These are phyloP conservation scores for Adineta ricciae DNA, from an alignment of 2,888 invertebrate genomes.

Conservation along the genomic window DNA sequence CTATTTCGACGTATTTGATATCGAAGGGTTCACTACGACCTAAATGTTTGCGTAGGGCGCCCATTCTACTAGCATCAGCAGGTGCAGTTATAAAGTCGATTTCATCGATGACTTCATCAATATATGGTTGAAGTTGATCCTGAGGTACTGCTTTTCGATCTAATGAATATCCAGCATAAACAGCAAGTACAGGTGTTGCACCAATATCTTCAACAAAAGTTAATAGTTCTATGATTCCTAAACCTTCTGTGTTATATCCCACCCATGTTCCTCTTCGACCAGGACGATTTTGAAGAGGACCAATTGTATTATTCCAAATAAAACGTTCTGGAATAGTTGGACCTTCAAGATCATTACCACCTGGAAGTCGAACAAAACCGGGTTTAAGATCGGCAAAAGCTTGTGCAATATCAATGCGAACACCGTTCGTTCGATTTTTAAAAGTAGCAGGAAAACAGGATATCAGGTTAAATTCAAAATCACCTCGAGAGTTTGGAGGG, in stretches of 20 bases:
- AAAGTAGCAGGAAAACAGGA: neutral
- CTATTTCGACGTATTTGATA: neutral
- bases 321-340: too few species aligned
- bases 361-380: neutral
- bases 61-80: neutral
- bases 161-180: neutral
- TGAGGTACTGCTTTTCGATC: neutral
- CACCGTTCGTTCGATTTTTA: neutral
- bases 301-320: too few species aligned
- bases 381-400: neutral
- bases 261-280: neutral
- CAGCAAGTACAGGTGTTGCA: neutral
- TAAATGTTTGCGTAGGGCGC: neutral
- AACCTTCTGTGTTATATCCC: neutral
- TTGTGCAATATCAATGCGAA: neutral
- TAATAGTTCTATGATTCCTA: neutral
- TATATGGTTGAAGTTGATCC: neutral
- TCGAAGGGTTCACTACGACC: neutral
- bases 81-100: neutral
- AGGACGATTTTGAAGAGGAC: neutral
- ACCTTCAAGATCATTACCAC: conserved; percentile 4
- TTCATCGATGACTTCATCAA: neutral
- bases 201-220: neutral
- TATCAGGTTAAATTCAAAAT: neutral
- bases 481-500: neutral